Percentiles rank a stretch among this genome's conserved stretches.
Evolutionary conservation across 2,888 invertebrate species (phyloP).

Genomic region (Pimpla rufipes): DNA sequence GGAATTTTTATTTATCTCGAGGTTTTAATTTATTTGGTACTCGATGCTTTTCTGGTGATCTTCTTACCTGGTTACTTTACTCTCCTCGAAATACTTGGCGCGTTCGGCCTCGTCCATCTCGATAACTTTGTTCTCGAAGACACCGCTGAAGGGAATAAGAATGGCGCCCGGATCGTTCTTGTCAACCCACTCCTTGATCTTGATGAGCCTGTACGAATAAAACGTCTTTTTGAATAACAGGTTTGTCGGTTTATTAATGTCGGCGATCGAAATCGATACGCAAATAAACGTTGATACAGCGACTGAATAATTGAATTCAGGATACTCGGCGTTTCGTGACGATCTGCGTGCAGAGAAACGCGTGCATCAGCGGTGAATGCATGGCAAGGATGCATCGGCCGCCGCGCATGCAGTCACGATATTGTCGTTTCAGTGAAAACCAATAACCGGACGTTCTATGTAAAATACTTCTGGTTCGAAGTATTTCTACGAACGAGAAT

Average conservation of each 20-base stretch:
- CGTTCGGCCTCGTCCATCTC: conserved; percentile 94
- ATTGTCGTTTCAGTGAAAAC: conserved; percentile 66
- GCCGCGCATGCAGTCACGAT: conserved; percentile 55
- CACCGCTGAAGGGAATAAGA: conserved; percentile 98
- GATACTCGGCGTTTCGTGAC: conserved; percentile 13
- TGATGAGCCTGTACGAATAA: conserved; percentile 90
- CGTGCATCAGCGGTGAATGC: conserved; percentile 33
- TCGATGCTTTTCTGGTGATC: not conserved
- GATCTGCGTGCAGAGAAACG: conserved; percentile 38
- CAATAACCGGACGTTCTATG: conserved; percentile 63
- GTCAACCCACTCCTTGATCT: conserved; percentile 99
- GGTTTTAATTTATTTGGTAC: not conserved
- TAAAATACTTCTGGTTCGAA: conserved; percentile 55
- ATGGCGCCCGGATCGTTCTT: conserved; percentile 97
- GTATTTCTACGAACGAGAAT: conserved; percentile 40
- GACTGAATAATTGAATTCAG: not conserved
- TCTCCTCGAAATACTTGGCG: conserved; percentile 93
- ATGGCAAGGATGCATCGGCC: conserved; percentile 44
- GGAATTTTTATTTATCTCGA: not conserved
- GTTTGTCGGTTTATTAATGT: not conserved
- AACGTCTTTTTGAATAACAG: conserved; percentile 3
- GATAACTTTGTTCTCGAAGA: conserved; percentile 93
- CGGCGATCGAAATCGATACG: conserved; percentile 23
- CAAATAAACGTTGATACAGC: conserved; percentile 4
- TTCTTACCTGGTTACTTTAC: conserved; percentile 91